Evolutionary conservation across 2,797 vertebrate genomes (phyloP).

Genomic region (Apogon talboti): DNA sequence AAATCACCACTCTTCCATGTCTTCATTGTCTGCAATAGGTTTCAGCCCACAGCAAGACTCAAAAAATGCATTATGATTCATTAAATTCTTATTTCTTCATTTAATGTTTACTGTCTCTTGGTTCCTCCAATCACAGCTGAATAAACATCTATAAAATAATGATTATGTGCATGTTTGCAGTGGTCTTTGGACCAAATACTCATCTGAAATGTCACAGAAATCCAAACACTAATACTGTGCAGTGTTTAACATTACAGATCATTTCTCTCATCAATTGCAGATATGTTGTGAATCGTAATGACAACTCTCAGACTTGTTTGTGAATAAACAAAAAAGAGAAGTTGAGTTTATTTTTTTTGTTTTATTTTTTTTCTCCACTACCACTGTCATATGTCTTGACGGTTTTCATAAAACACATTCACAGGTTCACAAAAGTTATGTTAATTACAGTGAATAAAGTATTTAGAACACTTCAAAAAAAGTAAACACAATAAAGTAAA

Average conservation of each 20-base stretch:
- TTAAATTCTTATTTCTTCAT: conserved; percentile 38
- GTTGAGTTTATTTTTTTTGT: conserved; percentile 75
- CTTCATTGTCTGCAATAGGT: conserved; percentile 18
- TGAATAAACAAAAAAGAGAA: conserved; percentile 79
- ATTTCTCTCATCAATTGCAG: conserved; percentile 58
- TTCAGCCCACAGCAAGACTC: conserved; percentile 64
- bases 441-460: conserved; percentile 79
- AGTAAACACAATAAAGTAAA: conserved; percentile 72
- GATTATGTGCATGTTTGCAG: conserved; percentile 25
- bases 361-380: conserved; percentile 80
- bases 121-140: conserved; percentile 53
- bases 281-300: conserved; percentile 57
- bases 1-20: conserved; percentile 11
- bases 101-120: conserved; percentile 38
- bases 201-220: conserved; percentile 30
- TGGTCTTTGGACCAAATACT: conserved; percentile 38
- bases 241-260: conserved; percentile 28
- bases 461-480: conserved; percentile 78
- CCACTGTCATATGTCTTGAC: conserved; percentile 69
- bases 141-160: conserved; percentile 14
- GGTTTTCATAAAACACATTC: conserved; percentile 80
- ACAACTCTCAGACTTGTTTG: conserved; percentile 75
- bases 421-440: conserved; percentile 81
- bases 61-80: conserved; percentile 32
- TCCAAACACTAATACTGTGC: conserved; percentile 30